Percentiles rank a stretch among this genome's conserved stretches.
phyloP scores from a whole-genome alignment of 2,797 vertebrate genomes.

The Spizella passerina region DNA sequence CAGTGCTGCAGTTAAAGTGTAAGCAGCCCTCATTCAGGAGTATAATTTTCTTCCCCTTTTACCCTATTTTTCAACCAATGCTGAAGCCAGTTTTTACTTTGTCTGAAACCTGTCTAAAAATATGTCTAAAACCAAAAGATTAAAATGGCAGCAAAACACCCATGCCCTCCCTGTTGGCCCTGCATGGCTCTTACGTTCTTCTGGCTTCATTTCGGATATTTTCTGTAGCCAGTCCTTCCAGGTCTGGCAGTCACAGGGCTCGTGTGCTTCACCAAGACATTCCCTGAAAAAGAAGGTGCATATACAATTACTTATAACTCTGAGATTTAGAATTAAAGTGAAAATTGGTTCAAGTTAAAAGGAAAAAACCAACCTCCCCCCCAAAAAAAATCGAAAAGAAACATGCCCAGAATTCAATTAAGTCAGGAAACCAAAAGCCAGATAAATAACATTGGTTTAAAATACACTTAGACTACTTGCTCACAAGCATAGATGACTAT shows the following conservation, averaged over 20 bases:
- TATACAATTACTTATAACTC: neutral
- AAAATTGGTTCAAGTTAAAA: neutral
- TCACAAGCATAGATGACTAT: neutral
- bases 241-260: constrained; percentile 95
- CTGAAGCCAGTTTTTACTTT: neutral
- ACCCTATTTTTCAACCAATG: neutral
- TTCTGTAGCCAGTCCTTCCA: constrained; percentile 98
- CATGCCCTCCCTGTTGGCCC: fast-evolving
- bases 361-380: neutral
- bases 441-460: neutral
- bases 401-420: neutral
- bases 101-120: no score
- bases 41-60: neutral
- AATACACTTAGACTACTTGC: neutral
- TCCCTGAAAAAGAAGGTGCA: constrained; percentile 81
- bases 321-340: neutral
- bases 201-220: constrained; percentile 94
- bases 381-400: neutral
- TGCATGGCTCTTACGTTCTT: constrained; percentile 86
- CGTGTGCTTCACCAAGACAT: constrained; percentile 96
- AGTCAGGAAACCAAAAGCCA: neutral
- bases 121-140: neutral
- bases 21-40: neutral
- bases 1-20: neutral
- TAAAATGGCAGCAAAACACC: neutral